Conservation (phyloP, 1,140 invertebrate species). For the Drosophila kepulauana region DNA sequence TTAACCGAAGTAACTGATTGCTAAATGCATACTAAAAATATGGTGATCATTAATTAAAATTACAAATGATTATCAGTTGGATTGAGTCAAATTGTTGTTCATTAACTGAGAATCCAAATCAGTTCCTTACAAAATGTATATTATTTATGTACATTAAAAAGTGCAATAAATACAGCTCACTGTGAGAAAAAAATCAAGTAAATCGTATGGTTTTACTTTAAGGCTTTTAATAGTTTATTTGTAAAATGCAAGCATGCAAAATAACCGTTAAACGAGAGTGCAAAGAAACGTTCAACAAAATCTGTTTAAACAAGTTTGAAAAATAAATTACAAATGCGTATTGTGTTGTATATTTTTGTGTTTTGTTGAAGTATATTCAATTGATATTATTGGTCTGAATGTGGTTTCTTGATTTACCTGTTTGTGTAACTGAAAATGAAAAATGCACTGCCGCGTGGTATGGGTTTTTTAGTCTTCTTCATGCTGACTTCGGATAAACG, state of each 20-base stretch:
- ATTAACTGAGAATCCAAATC: constrained; percentile 21
- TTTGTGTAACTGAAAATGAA: constrained; percentile 98
- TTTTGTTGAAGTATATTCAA: constrained; percentile 7
- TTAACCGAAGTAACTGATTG: background rate
- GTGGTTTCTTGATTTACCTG: constrained; percentile 88
- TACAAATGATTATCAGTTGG: constrained; percentile 21
- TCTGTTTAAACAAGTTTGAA: constrained; percentile 2
- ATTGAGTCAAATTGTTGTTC: background rate
- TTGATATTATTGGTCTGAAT: constrained; percentile 14
- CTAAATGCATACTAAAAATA: background rate
- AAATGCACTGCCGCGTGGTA: constrained; percentile 96
- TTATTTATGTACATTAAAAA: constrained; percentile 28
- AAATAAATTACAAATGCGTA: constrained; percentile 22
- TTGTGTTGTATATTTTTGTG: constrained; percentile 22
- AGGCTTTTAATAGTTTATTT: constrained; percentile 11
- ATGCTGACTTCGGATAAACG: constrained; percentile 96
- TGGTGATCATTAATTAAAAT: background rate
- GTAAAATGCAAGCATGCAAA: constrained; percentile 48
- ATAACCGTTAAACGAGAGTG: constrained; percentile 28
- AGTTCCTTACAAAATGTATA: constrained; percentile 21
- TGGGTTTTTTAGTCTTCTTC: constrained; percentile 95
- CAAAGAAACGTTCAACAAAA: constrained; percentile 39
- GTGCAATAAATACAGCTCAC: constrained; percentile 50
- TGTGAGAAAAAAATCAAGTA: constrained; percentile 25
- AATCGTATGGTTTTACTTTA: background rate